Evolutionary conservation across 2,113 vertebrate species (phyloP).

Genomic region (Desmodus rotundus): DNA sequence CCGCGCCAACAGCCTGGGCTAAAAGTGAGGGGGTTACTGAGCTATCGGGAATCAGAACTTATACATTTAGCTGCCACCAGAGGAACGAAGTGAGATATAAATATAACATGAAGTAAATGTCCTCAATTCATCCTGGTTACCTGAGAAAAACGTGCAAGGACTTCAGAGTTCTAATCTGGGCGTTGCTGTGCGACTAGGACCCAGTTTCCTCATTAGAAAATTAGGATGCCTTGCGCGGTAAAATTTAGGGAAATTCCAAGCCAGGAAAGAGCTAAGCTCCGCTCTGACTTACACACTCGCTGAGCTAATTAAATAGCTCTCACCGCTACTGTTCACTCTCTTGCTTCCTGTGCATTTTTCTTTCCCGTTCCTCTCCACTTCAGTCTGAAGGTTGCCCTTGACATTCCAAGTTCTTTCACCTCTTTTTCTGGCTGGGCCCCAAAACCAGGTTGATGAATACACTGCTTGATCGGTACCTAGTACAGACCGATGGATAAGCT

Average conservation of each 20-base stretch:
- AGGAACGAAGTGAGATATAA: background rate
- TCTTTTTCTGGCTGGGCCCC: background rate
- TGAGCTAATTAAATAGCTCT: background rate
- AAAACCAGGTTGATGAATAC: background rate
- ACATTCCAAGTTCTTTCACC: background rate
- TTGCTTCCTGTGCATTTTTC: background rate
- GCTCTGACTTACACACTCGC: background rate
- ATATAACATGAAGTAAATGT: background rate
- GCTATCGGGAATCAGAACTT: background rate
- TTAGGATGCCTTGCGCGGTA: background rate
- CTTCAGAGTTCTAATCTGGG: background rate
- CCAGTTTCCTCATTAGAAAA: background rate
- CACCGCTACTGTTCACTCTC: background rate
- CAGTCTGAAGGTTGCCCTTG: background rate
- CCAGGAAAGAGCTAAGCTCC: background rate
- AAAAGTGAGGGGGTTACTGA: background rate
- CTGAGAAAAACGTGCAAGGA: background rate
- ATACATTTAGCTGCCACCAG: background rate
- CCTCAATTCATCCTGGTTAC: background rate
- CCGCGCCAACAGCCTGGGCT: background rate
- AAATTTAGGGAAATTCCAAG: slow-evolving; percentile 8
- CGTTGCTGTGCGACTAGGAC: background rate
- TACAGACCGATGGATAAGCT: background rate
- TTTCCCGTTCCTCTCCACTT: background rate
- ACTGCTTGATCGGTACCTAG: background rate